These are phyloP conservation scores for Aspidoscelis tigris DNA, from an alignment of 2,113 vertebrate genomes.

Conservation along the genomic window DNA sequence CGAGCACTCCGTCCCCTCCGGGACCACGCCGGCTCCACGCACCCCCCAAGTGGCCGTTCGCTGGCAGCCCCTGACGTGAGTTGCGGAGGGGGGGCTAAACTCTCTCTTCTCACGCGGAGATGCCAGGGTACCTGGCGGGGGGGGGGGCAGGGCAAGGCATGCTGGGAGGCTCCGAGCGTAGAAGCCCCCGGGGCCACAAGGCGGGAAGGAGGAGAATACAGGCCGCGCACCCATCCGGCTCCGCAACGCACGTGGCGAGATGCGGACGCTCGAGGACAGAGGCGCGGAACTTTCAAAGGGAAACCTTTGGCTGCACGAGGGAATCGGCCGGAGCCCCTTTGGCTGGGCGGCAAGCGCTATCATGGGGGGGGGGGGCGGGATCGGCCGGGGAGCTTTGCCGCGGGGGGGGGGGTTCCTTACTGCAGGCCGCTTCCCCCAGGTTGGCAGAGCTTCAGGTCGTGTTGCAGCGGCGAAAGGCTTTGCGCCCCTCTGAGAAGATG, in stretches of 20 bases:
- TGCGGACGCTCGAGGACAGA: not conserved
- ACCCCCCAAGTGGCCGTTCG: not conserved
- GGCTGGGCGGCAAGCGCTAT: not conserved
- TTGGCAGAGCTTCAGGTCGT: not conserved
- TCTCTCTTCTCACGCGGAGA: not conserved
- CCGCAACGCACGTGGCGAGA: not conserved
- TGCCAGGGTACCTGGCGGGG: not conserved
- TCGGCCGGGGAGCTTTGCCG: not conserved
- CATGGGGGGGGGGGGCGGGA: not conserved
- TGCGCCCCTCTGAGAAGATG: conserved; percentile 13
- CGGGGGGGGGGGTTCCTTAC: no score
- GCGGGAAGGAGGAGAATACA: not conserved
- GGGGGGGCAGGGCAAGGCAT: no score
- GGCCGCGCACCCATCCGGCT: not conserved
- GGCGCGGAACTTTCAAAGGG: no score
- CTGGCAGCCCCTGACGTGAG: conserved; percentile 28
- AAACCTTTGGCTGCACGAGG: no score
- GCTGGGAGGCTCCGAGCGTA: not conserved
- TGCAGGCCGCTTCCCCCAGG: not conserved
- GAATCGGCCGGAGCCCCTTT: no score
- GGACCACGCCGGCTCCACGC: not conserved
- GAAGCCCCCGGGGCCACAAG: not conserved
- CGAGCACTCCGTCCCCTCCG: not conserved
- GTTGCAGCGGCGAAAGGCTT: not conserved
- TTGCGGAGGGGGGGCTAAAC: not conserved